These are phyloP conservation scores for Amphipyra tragopoginis DNA, from an alignment of 2,888 invertebrate species.

Conservation along the genomic window DNA sequence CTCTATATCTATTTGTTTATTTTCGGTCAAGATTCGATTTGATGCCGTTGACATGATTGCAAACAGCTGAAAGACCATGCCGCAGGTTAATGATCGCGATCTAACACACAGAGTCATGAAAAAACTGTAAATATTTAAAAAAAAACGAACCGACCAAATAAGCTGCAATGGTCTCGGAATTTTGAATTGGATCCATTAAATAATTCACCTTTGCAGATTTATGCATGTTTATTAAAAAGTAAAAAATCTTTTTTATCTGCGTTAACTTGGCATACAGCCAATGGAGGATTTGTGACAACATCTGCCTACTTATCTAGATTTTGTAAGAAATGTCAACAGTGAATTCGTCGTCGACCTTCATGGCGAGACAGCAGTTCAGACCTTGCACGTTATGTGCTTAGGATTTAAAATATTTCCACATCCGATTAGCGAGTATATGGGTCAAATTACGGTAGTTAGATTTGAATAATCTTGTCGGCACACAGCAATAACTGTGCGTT, in stretches of 20 bases:
- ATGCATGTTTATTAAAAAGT: conserved; percentile 20
- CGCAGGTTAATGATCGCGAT: conserved; percentile 29
- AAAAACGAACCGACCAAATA: neutral
- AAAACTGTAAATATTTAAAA: neutral
- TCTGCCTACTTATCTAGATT: conserved; percentile 11
- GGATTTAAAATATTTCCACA: conserved; percentile 12
- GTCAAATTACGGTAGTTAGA: conserved; percentile 13
- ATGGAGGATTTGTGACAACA: neutral
- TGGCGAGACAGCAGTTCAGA: conserved; percentile 2
- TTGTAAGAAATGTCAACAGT: conserved; percentile 35
- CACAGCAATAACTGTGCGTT: conserved; percentile 12
- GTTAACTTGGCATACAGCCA: conserved; percentile 32
- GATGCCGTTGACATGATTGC: conserved; percentile 10
- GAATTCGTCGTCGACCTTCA: conserved; percentile 22
- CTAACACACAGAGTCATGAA: neutral
- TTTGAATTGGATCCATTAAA: conserved; percentile 12
- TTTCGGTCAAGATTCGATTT: conserved; percentile 25
- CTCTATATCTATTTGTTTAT: conserved; percentile 43
- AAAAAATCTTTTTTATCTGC: conserved; percentile 10
- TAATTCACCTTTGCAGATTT: conserved; percentile 30
- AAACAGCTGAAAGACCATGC: conserved; percentile 18
- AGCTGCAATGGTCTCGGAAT: conserved; percentile 14
- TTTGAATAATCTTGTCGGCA: neutral
- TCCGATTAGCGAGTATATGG: conserved; percentile 1
- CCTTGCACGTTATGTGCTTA: conserved; percentile 4